phyloP scores from a whole-genome alignment of 2,113 vertebrate genomes.

The Corythoichthys intestinalis region DNA sequence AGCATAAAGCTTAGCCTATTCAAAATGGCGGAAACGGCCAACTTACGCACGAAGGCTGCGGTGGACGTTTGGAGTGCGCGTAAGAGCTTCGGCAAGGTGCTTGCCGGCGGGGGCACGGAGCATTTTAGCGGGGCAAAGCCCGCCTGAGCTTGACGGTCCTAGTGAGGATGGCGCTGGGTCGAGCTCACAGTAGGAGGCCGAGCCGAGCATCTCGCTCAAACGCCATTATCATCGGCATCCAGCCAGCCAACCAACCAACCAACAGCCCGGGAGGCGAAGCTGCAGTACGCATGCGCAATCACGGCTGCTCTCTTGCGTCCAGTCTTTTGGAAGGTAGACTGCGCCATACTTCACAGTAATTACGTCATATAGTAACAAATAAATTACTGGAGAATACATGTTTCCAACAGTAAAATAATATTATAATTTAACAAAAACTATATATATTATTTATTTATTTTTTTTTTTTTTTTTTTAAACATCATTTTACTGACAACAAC shows the following conservation, averaged over 20 bases:
- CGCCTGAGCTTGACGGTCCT: constrained; percentile 51
- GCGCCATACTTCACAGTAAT: too few species aligned
- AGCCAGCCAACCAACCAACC: constrained; percentile 44
- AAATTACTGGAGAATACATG: too few species aligned
- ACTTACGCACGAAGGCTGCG: constrained; percentile 58
- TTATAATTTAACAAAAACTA: too few species aligned
- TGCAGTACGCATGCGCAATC: constrained; percentile 54
- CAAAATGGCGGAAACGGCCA: constrained; percentile 5
- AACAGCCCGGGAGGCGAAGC: too few species aligned
- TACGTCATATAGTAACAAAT: too few species aligned
- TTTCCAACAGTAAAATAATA: too few species aligned
- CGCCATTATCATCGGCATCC: constrained; percentile 50
- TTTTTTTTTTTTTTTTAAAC: too few species aligned
- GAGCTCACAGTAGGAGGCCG: constrained; percentile 55
- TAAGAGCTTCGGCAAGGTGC: constrained; percentile 42
- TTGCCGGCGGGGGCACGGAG: constrained; percentile 59
- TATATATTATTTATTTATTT: too few species aligned
- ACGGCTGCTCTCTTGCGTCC: neutral
- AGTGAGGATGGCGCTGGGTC: constrained; percentile 37
- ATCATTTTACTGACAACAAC: too few species aligned
- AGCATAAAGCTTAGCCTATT: neutral
- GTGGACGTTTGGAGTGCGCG: constrained; percentile 52
- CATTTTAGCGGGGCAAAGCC: constrained; percentile 68
- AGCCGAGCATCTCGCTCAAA: constrained; percentile 20
- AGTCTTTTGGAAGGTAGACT: too few species aligned